Evolutionary conservation across 2,113 vertebrate genomes (phyloP).

Genomic region (Erpornis zantholeuca): DNA sequence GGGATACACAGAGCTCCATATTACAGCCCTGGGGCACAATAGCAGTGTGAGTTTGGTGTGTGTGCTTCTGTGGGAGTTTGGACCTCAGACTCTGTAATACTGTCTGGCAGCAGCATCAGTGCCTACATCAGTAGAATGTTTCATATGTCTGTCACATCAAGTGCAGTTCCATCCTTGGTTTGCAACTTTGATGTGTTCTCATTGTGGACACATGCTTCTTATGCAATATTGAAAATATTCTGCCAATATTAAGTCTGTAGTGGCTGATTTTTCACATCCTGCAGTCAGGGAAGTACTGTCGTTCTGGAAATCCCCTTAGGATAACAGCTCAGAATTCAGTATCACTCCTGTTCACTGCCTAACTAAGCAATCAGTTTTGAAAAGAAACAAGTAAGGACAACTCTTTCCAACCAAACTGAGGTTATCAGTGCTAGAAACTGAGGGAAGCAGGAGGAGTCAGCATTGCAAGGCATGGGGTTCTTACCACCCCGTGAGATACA

Average conservation of each 20-base stretch:
- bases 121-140: neutral
- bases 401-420: neutral
- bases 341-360: neutral
- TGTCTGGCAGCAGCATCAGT: neutral
- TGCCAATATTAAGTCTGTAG: neutral
- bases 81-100: neutral
- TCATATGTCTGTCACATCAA: rapidly evolving
- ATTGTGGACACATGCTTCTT: neutral
- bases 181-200: neutral
- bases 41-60: neutral
- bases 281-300: neutral
- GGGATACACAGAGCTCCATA: neutral
- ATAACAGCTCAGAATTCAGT: neutral
- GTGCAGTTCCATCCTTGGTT: neutral
- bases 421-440: neutral
- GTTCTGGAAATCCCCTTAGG: neutral
- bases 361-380: neutral
- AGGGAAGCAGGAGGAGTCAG: neutral
- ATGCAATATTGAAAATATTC: neutral
- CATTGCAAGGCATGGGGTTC: neutral
- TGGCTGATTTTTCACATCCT: neutral
- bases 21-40: neutral
- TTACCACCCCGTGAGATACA: neutral
- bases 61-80: neutral
- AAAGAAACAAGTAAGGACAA: neutral